Evolutionary conservation across 2,888 invertebrate species (phyloP), one percentile per base, ranked within the genome.

Genomic region (Fabriciana adippe): DNA sequence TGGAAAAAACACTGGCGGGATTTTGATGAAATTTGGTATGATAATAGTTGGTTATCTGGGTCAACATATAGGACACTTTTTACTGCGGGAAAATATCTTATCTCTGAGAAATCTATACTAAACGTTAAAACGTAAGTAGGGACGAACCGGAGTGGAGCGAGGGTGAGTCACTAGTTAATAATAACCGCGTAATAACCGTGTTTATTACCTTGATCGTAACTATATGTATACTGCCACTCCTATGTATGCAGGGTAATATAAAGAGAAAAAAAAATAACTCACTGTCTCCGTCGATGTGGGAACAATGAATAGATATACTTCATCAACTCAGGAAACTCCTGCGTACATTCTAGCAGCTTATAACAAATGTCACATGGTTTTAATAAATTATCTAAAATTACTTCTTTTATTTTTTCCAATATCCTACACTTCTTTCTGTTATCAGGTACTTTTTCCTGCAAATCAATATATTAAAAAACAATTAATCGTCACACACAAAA

Each of bases 291-390:
- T 47, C 72, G 75, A 66, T 91, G 91, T 3, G 91, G 90, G 74
- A 91, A 91, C 67, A 90, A 66, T 0, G 76, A 74, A 75, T 87
- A 88, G 0, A 85, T 81, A 55, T 87, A 81, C n/a, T 70, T 68
- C 0, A 90, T 89, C 0, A 91, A 78, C 0, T 70, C 35, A 0
- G 87, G 84, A n/a, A 82, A 77, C 0, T 70, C 77, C 0, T 65
- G 50, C 72, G 86, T 71, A 0, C 64, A 63, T 1, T 66, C 31
- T 6, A 92, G 71, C 8, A 92, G 53, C 0, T 70, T 70, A 0
- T 75, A 73, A 71, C 92, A 92, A 2, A 87, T 79, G 35, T 82
- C 78, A 59, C 92, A 92, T 0, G 90, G 69, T 0, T 69, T 8
- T n/a, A 59, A 41, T 8, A 72, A 48, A 18, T 68, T 75, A 16